A percentile compares a stretch with the other conserved stretches of the same genome.
These are phyloP conservation scores for Nibea albiflora DNA, from an alignment of 2,113 vertebrate species.

Conservation along the genomic window DNA sequence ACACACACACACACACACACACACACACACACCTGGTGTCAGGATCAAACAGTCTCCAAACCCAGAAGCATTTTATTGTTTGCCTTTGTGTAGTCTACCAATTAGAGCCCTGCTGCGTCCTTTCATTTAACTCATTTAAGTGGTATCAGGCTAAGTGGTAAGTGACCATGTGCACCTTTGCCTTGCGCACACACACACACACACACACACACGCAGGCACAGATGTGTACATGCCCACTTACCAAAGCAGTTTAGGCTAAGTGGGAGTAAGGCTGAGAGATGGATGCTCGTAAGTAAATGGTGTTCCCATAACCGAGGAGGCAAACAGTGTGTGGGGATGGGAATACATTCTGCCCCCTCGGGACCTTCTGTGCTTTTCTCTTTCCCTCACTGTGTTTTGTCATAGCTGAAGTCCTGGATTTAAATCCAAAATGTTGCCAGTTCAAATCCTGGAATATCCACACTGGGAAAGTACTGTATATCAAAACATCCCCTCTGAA, in stretches of 20 bases:
- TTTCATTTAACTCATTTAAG: conserved; percentile 38
- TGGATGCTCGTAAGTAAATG: conserved; percentile 12
- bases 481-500: conserved; percentile 5
- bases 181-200: background rate
- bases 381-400: conserved; percentile 22
- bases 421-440: background rate
- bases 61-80: conserved; percentile 53
- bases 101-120: conserved; percentile 49
- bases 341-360: conserved; percentile 25
- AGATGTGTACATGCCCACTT: background rate
- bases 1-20: background rate
- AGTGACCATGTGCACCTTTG: conserved; percentile 39
- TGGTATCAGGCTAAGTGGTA: conserved; percentile 40
- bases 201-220: conserved; percentile 18
- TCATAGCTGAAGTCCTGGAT: conserved; percentile 26
- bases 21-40: conserved; percentile 6
- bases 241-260: background rate
- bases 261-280: conserved; percentile 7
- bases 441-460: conserved; percentile 22
- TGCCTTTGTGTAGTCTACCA: conserved; percentile 38
- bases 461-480: conserved; percentile 16
- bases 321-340: conserved; percentile 21
- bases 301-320: conserved; percentile 1
- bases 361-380: conserved; percentile 32
- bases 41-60: conserved; percentile 39